A percentile compares a stretch with the other conserved stretches of the same genome.
phyloP scores from a whole-genome alignment of 2,113 vertebrate species.

The Emydura subglobosa region DNA sequence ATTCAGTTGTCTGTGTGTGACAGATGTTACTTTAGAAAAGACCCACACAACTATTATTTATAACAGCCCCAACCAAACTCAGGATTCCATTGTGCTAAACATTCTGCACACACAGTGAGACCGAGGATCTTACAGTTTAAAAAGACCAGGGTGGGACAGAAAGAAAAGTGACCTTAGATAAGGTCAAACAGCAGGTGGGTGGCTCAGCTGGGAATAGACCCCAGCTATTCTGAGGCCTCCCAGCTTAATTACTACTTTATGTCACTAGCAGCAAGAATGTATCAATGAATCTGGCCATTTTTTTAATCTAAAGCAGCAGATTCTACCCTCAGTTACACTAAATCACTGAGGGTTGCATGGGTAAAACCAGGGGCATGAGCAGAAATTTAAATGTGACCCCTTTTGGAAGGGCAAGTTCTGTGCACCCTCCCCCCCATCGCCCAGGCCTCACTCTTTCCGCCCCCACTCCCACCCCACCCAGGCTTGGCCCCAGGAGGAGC shows the following conservation, averaged over 20 bases:
- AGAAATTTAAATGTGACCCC: no score
- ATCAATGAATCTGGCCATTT: slow-evolving; percentile 6
- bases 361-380: neutral
- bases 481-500: no score
- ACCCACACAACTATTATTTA: neutral
- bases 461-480: no score
- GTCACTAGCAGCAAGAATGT: slow-evolving; percentile 32
- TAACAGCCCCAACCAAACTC: neutral
- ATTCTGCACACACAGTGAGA: neutral
- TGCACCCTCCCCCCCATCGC: no score
- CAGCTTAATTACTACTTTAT: slow-evolving; percentile 3
- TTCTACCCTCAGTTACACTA: neutral
- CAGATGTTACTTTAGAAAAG: neutral
- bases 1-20: neutral
- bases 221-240: slow-evolving; percentile 38
- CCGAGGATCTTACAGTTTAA: neutral
- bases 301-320: neutral
- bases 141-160: neutral
- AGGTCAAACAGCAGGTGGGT: neutral
- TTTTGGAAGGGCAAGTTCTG: no score
- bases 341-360: neutral
- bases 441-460: no score
- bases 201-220: neutral
- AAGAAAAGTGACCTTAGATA: neutral
- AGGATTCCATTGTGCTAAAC: neutral